Conservation (phyloP, 2,113 vertebrate genomes). For the Seriola quinqueradiata region DNA sequence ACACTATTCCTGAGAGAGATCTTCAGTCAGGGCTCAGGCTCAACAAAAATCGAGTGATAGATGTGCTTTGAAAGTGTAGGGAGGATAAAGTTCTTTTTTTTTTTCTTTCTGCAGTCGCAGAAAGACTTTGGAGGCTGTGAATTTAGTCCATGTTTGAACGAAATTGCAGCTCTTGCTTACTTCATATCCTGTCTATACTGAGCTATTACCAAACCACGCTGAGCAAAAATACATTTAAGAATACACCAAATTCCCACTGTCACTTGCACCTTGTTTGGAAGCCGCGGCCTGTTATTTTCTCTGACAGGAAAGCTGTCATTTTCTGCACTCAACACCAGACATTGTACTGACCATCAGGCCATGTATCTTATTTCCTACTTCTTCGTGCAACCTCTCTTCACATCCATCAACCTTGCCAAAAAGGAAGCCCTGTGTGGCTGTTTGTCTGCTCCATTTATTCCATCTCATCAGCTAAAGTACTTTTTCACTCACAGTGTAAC, state of each 20-base stretch:
- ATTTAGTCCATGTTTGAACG: not conserved
- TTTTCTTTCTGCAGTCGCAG: not conserved
- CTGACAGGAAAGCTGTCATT: constrained; percentile 5
- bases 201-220: no score
- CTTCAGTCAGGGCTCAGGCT: constrained; percentile 15
- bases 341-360: not conserved
- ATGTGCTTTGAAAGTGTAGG: constrained; percentile 44
- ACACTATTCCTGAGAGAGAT: constrained; percentile 29
- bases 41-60: not conserved
- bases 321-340: not conserved
- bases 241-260: not conserved
- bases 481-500: constrained; percentile 54
- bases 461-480: constrained; percentile 61
- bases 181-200: not conserved
- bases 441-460: constrained; percentile 56
- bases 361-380: constrained; percentile 3
- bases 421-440: constrained; percentile 9
- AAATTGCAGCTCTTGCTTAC: no score
- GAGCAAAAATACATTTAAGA: not conserved
- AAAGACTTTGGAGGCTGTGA: not conserved
- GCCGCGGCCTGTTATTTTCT: not conserved
- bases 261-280: not conserved
- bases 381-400: not conserved
- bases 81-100: constrained; percentile 12
- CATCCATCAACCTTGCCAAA: not conserved